Evolutionary conservation across 92 coral and sea anemone genomes (phyloP).

Genomic region (Diadumene lineata): DNA sequence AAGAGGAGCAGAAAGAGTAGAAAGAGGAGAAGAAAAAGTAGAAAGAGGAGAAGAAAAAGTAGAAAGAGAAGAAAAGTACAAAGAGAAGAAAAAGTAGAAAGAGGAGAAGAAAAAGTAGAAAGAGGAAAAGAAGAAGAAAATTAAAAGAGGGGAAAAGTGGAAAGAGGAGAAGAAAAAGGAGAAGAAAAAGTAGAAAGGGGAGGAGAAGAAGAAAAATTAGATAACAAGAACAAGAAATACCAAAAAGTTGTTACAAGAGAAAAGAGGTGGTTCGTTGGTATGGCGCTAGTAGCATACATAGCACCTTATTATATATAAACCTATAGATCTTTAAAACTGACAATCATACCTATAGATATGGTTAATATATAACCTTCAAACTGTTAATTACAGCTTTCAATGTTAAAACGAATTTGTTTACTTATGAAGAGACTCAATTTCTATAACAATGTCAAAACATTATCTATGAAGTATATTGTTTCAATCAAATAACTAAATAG

Average conservation of each 20-base stretch:
- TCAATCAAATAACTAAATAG: too few species aligned
- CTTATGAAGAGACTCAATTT: too few species aligned
- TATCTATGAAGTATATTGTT: too few species aligned
- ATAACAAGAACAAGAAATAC: neutral
- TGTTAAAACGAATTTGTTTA: too few species aligned
- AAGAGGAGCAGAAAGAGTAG: neutral
- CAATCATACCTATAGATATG: too few species aligned
- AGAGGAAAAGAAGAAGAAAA: neutral
- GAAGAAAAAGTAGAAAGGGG: constrained; percentile 14
- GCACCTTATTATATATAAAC: too few species aligned
- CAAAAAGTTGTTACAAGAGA: neutral
- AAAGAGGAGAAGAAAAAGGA: constrained; percentile 14
- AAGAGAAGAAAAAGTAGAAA: constrained; percentile 13
- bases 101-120: constrained; percentile 10
- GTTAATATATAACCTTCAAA: too few species aligned
- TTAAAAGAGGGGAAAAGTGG: neutral
- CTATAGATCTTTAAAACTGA: too few species aligned
- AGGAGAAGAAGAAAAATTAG: neutral
- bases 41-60: constrained; percentile 5
- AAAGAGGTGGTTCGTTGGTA: too few species aligned
- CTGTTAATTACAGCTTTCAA: too few species aligned
- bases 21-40: neutral
- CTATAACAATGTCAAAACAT: too few species aligned
- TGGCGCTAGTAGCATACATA: too few species aligned
- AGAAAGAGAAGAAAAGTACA: constrained; percentile 6